Conservation (phyloP, 2,797 vertebrate species). For the Acanthurus lineatus region DNA sequence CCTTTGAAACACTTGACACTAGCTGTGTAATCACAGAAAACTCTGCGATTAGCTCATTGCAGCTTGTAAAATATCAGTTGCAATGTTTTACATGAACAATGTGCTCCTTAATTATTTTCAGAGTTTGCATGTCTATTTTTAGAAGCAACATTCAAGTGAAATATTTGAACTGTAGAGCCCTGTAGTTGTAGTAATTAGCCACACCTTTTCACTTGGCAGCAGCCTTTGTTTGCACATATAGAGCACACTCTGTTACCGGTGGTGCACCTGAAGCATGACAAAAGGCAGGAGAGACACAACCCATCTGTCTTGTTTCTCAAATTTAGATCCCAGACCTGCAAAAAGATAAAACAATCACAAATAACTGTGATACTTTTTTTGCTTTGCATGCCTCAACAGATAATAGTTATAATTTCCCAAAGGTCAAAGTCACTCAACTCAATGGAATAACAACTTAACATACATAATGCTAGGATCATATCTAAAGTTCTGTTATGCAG, state of each 20-base stretch:
- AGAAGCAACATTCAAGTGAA: no score
- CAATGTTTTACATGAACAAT: no score
- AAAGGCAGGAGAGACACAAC: conserved; percentile 28
- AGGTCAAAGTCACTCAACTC: background rate
- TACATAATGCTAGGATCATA: background rate
- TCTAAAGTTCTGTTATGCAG: background rate
- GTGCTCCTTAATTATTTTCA: no score
- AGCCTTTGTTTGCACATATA: conserved; percentile 18
- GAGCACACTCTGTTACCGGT: conserved; percentile 26
- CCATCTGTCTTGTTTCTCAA: conserved; percentile 50
- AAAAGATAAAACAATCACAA: conserved; percentile 2
- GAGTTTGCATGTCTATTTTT: no score
- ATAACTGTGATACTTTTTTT: background rate
- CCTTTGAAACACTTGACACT: no score
- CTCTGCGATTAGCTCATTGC: no score
- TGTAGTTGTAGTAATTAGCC: background rate
- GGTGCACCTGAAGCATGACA: conserved; percentile 13
- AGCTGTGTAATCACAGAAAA: no score
- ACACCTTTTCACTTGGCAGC: conserved; percentile 19
- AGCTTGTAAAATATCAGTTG: no score
- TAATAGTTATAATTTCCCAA: background rate
- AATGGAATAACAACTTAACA: background rate
- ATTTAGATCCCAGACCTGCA: conserved; percentile 13
- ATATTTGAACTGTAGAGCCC: no score
- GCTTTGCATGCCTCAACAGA: background rate